Evolutionary conservation across 2,797 vertebrate genomes (phyloP).

Genomic region (Molossus alvarezi): DNA sequence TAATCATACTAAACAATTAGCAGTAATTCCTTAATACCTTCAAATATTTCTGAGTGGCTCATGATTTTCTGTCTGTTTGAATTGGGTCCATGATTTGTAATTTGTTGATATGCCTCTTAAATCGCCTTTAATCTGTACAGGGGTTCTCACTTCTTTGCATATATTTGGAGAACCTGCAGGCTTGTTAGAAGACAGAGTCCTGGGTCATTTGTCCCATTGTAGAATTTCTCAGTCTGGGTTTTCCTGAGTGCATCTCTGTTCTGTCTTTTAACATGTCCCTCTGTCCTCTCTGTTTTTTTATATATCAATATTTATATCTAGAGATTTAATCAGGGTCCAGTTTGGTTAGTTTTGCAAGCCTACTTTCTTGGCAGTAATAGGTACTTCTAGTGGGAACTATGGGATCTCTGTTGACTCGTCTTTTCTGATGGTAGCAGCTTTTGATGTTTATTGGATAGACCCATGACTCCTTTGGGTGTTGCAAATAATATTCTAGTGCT

Average conservation of each 20-base stretch:
- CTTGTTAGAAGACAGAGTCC: not conserved
- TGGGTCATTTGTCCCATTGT: not conserved
- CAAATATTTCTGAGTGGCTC: slow-evolving; percentile 38
- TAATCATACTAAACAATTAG: slow-evolving; percentile 5
- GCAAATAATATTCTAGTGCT: not conserved
- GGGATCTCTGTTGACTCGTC: not conserved
- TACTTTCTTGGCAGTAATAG: not conserved
- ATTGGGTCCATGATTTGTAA: not conserved
- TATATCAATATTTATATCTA: not conserved
- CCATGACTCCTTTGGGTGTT: not conserved
- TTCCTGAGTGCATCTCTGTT: not conserved
- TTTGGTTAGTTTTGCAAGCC: not conserved
- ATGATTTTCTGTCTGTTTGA: not conserved
- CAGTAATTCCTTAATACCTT: not conserved
- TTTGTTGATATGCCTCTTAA: not conserved
- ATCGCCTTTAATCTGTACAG: not conserved
- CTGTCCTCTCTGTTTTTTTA: not conserved
- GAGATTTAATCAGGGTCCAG: not conserved
- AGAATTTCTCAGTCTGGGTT: slow-evolving; percentile 35
- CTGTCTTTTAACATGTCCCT: not conserved
- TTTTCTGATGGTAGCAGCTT: not conserved
- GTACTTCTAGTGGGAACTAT: not conserved
- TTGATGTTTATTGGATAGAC: not conserved
- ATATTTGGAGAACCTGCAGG: not conserved
- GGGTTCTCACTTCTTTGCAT: not conserved